A percentile compares a stretch with the other conserved stretches of the same genome.
These are phyloP conservation scores for Brenthis daphne DNA, from an alignment of 2,888 invertebrate species.

Conservation along the genomic window DNA sequence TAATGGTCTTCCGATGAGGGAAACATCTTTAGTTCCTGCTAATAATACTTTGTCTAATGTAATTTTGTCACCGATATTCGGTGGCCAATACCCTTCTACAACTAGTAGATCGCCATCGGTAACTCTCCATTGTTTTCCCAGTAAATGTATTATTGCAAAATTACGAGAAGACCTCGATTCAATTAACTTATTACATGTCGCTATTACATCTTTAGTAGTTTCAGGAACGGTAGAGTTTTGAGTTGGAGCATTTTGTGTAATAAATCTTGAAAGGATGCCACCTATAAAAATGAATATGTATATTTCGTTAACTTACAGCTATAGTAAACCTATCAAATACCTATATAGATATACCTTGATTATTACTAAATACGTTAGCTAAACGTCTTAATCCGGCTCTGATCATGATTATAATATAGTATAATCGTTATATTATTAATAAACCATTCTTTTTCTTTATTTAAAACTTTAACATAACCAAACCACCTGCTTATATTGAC, in stretches of 20 bases:
- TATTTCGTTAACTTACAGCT: background rate
- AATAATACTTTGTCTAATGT: conserved; percentile 91
- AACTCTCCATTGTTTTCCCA: conserved; percentile 92
- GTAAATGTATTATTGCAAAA: conserved; percentile 91
- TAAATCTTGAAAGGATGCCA: conserved; percentile 64
- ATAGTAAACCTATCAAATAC: background rate
- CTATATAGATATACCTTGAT: conserved; percentile 52
- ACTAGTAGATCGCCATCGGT: conserved; percentile 93
- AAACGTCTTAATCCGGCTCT: conserved; percentile 65
- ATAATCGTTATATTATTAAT: background rate
- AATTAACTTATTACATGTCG: conserved; percentile 85
- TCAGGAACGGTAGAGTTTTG: conserved; percentile 53
- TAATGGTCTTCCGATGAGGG: conserved; percentile 90
- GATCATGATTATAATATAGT: conserved; percentile 54
- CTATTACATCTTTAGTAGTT: conserved; percentile 78
- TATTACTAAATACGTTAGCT: conserved; percentile 51
- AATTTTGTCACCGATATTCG: conserved; percentile 89
- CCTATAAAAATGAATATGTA: conserved; percentile 51
- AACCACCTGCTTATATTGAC: background rate
- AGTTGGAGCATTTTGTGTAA: conserved; percentile 55
- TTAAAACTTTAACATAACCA: conserved; percentile 8
- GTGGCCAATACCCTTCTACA: conserved; percentile 92
- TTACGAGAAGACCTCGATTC: conserved; percentile 82
- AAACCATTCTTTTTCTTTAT: background rate
- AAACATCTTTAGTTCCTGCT: conserved; percentile 90